phyloP scores from a whole-genome alignment of 1,140 invertebrate species.

The Helicoverpa armigera region DNA sequence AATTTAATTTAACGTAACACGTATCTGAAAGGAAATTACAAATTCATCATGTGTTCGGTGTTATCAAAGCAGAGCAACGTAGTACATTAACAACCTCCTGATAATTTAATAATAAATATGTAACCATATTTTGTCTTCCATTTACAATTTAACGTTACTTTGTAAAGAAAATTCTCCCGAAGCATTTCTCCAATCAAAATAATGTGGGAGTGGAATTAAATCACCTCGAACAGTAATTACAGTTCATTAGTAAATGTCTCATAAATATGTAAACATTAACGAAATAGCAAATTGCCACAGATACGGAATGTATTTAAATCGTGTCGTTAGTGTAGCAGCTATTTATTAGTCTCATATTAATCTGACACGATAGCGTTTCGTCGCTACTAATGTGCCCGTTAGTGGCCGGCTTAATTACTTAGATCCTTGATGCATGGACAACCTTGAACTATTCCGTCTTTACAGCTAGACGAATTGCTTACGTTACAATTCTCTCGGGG shows the following conservation, averaged over 20 bases:
- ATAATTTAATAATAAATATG: background rate
- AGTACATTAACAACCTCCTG: background rate
- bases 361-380: background rate
- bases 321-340: background rate
- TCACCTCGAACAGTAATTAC: no score
- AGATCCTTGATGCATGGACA: conserved; percentile 6
- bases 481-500: background rate
- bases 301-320: background rate
- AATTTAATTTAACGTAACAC: no score
- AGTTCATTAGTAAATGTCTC: no score
- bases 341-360: background rate
- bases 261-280: no score
- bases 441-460: background rate
- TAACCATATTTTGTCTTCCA: no score
- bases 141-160: no score
- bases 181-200: no score
- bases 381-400: background rate
- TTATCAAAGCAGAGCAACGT: no score
- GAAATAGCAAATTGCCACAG: background rate
- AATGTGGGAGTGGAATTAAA: no score
- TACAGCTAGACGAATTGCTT: background rate
- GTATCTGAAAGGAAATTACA: no score
- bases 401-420: conserved; percentile 19
- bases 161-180: no score
- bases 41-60: no score